These are phyloP conservation scores for Columbina picui DNA, from an alignment of 2,113 vertebrate species.

Conservation along the genomic window DNA sequence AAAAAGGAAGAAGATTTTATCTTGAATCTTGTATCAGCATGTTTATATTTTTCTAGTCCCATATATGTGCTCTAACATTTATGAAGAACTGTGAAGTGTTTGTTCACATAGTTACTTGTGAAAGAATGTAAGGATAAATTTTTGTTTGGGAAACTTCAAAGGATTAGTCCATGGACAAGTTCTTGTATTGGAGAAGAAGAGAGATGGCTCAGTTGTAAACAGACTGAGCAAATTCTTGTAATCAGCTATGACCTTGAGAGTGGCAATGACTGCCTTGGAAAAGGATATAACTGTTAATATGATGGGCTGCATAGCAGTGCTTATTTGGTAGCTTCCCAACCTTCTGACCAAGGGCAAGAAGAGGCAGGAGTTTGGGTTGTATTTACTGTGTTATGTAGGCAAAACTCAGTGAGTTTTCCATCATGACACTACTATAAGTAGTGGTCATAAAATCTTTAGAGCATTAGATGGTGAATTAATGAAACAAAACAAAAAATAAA, in stretches of 20 bases:
- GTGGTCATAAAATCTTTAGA: background rate
- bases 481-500: constrained; percentile 50
- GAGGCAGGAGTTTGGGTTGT: background rate
- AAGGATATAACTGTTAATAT: background rate
- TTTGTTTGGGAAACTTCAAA: background rate
- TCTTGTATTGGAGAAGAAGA: background rate
- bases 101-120: background rate
- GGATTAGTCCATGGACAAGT: background rate
- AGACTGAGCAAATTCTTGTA: background rate
- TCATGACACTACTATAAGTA: background rate
- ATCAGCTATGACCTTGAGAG: background rate
- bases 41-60: background rate
- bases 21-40: background rate
- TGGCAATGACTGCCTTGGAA: background rate
- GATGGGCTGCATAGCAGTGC: background rate
- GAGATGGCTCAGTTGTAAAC: background rate
- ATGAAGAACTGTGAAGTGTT: background rate
- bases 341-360: background rate
- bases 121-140: background rate
- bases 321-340: background rate
- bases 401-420: background rate
- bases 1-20: background rate
- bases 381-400: background rate
- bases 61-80: background rate
- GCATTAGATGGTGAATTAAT: constrained; percentile 13